Conservation (phyloP, 2,113 vertebrate genomes). For the Gasterosteus nipponicus region DNA sequence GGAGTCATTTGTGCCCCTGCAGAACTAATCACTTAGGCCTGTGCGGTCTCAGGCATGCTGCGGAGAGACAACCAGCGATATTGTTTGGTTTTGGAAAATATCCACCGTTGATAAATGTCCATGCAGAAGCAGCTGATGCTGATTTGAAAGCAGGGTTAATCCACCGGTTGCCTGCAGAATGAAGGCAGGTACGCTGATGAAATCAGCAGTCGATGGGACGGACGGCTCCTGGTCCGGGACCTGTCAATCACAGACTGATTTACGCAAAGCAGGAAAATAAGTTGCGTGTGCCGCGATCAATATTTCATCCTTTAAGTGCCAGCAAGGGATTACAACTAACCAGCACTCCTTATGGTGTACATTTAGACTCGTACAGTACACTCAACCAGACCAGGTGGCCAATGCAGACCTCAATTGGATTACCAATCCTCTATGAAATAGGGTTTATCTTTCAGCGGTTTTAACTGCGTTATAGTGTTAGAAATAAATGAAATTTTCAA, state of each 20-base stretch:
- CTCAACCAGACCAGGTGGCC: neutral
- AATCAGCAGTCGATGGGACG: conserved; percentile 49
- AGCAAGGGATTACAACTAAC: conserved; percentile 50
- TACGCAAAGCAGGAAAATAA: conserved; percentile 66
- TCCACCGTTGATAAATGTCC: conserved; percentile 55
- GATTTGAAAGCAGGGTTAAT: conserved; percentile 61
- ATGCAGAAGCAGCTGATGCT: conserved; percentile 31
- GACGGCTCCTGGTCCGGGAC: conserved; percentile 24
- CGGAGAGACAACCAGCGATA: conserved; percentile 47
- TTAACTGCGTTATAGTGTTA: neutral
- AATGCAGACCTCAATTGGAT: neutral
- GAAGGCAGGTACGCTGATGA: conserved; percentile 25
- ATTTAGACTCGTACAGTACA: conserved; percentile 22
- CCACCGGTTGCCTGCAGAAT: conserved; percentile 5
- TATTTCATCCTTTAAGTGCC: conserved; percentile 77
- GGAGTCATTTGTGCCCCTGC: conserved; percentile 45
- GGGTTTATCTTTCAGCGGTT: neutral
- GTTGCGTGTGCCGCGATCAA: conserved; percentile 59
- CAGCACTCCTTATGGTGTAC: conserved; percentile 10
- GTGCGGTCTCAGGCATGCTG: conserved; percentile 48
- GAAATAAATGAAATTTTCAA: neutral
- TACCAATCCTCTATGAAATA: neutral
- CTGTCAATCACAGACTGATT: conserved; percentile 69
- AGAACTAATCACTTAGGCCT: conserved; percentile 74
- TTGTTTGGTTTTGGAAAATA: conserved; percentile 67